Evolutionary conservation across 2,797 vertebrate genomes (phyloP).

Genomic region (Acomys russatus): DNA sequence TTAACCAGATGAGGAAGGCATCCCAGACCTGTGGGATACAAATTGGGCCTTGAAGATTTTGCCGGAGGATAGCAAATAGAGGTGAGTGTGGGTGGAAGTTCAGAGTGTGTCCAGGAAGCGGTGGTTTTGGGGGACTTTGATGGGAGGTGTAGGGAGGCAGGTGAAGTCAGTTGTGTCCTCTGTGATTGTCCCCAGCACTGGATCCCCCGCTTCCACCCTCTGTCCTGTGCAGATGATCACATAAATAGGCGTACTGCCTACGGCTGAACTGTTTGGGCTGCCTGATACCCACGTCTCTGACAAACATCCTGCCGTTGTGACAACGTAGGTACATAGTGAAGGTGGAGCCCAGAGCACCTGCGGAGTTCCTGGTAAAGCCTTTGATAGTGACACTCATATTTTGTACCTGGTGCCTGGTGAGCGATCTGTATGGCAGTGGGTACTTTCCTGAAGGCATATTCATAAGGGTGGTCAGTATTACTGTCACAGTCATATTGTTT

Average conservation of each 20-base stretch:
- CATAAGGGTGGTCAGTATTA: background rate
- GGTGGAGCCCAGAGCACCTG: background rate
- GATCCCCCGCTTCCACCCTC: background rate
- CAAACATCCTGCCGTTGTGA: background rate
- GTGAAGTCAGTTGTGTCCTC: background rate
- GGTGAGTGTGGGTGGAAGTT: background rate
- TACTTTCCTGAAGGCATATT: background rate
- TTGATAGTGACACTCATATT: background rate
- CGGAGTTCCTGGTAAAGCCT: background rate
- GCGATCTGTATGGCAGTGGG: background rate
- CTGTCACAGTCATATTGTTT: too few relatives aligned
- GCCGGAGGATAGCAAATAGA: background rate
- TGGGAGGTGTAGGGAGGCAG: background rate
- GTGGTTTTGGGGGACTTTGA: background rate
- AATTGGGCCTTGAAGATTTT: constrained; percentile 8
- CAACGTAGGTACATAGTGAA: background rate
- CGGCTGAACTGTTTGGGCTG: background rate
- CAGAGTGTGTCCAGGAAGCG: background rate
- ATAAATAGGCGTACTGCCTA: background rate
- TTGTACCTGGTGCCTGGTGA: background rate
- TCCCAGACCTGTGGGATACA: background rate
- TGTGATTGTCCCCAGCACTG: background rate
- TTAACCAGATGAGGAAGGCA: background rate
- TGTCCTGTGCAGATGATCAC: background rate
- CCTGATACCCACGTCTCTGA: background rate